Evolutionary conservation across 2,113 vertebrate genomes (phyloP), one percentile per base, ranked within the genome.

Genomic region (Microcebus tavaratra): DNA sequence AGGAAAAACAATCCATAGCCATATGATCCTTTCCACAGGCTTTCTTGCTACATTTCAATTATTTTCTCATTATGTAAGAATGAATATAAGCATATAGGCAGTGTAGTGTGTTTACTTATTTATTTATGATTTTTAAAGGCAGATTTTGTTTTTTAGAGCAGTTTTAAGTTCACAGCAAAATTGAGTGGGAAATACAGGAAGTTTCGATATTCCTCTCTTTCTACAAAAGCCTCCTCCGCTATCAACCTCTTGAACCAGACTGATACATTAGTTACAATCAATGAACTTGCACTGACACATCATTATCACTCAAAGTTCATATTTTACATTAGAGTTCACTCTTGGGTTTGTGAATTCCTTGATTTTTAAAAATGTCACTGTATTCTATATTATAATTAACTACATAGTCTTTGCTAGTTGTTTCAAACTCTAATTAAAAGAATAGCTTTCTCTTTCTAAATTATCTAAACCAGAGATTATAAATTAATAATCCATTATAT

Each of bases 181-280:
- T 36, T 36, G 18, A n/a, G 8, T 48, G 27, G 8, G 1, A 63
- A 80, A 18, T 73, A 10, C 4, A 85, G 23, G 15, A 15, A 83
- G 27, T 23, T n/a, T 17, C 1, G 8, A n/a, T 8, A 36, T 34
- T 67, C 1, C 8, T 1, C 34, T 13, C 4, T 5, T 0, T 7
- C 9, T 2, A 23, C 6, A 57, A 20, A 18, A 73, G 70, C 15
- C n/a, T 55, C 21, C n/a, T 6, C 31, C 18, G 48, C 18, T 39
- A 29, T 68, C 17, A 53, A 23, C 34, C 42, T 50, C 45, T 63
- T 17, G 31, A 18, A 25, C 1, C 11, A 45, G 31, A 48, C 0
- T 39, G 27, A 17, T 8, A 39, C 15, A 34, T 55, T 39, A 48
- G 13, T 73, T 75, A 27, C 25, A 90, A 57, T 4, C 5, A n/a